Base-by-base conservation (phyloP, 2,888 invertebrate species). In the Hypomecis punctinalis region DNA sequence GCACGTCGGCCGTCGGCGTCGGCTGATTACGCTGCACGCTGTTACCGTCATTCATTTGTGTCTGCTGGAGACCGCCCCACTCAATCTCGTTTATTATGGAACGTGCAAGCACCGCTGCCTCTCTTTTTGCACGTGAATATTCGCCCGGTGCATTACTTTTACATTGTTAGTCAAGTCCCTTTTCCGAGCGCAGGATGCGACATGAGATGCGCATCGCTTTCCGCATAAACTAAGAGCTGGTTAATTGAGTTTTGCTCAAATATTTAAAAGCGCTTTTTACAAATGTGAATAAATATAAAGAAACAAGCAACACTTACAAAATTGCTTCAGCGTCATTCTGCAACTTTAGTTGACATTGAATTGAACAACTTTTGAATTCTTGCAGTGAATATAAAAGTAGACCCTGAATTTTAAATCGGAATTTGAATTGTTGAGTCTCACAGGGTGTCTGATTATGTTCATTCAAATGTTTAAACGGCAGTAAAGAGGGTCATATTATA, bases 71-170 rank as follows among this genome's bases (percentile, higher is more conserved):
- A 81, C 82, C 85, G 84, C 88, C 87, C 88, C 84, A 86, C 90
- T 91, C 91, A 89, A 90, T 90, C 89, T 90, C 87, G 87, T 91
- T 90, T 87, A 91, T 91, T 90, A 91, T 88, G 86, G 61, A 87
- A 87, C 90, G 85, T 84, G 87, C 87, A 86, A 75, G 73, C 76
- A 76, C 68, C 75, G 78, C 83, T 78, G 81, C 82, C 82, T 80
- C 84, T 81, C 79, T 85, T 88, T 88, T 89, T 83, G 84, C 83
- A 89, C 87, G 85, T 84, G 82, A 84, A 88, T 88, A 86, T 88
- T 85, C 75, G 81, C 78, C 81, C 69, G 75, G 75, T 83, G 75
- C 83, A 85, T 85, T 84, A 83, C 82, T 82, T 85, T 84, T 82
- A 84, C 79, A 82, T 82, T 83, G 81, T 88, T 84, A 83, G 77